Evolutionary conservation across 2,888 invertebrate species (phyloP).

Genomic region (Euplagia quadripunctaria): DNA sequence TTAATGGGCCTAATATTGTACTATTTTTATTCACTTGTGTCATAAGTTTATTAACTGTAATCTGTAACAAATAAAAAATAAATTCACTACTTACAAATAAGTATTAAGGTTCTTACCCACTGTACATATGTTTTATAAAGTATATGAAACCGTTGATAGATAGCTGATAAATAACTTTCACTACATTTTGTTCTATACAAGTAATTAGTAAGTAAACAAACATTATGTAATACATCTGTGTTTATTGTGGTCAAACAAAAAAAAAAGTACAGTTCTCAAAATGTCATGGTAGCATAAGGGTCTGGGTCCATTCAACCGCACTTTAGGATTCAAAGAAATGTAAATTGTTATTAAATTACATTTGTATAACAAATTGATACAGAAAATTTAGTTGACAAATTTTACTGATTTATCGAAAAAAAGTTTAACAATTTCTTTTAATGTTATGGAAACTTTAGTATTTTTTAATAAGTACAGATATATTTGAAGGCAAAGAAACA

Average conservation of each 20-base stretch:
- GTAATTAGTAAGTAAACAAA: neutral
- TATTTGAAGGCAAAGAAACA: no score
- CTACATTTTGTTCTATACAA: constrained; percentile 3
- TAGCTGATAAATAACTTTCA: neutral
- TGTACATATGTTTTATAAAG: neutral
- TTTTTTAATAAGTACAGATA: no score
- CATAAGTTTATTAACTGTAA: neutral
- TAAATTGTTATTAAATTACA: neutral
- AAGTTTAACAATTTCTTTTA: no score
- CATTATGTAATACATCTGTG: neutral
- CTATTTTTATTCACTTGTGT: constrained; percentile 12
- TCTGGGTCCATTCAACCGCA: neutral
- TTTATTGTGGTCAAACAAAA: neutral
- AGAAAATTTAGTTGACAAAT: neutral
- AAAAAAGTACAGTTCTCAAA: neutral
- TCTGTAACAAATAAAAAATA: no score
- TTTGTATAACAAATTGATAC: neutral
- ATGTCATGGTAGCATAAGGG: neutral
- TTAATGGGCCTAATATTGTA: constrained; percentile 16
- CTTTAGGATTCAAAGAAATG: neutral
- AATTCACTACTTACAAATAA: neutral
- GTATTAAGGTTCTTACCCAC: neutral
- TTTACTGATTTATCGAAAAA: no score
- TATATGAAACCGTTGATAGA: neutral
- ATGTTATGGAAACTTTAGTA: no score